Conservation (phyloP, 2,113 vertebrate species). For the Solea senegalensis region DNA sequence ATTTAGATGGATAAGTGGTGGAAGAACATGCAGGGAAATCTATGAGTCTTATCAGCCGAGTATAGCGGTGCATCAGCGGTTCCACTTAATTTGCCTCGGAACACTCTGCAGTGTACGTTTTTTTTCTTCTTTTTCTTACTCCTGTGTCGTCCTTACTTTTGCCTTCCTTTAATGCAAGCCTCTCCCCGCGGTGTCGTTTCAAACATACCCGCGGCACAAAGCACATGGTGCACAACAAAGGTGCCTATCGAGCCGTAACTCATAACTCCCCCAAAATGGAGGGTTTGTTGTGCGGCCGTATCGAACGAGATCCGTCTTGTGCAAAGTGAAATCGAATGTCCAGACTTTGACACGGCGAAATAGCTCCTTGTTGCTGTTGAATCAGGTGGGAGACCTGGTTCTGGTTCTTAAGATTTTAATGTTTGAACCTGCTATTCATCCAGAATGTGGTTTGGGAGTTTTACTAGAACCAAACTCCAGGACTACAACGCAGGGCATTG, state of each 20-base stretch:
- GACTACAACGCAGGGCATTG: no score
- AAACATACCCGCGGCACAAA: slow-evolving; percentile 16
- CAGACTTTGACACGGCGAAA: slow-evolving; percentile 7
- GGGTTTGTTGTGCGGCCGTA: not conserved
- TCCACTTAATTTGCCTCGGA: not conserved
- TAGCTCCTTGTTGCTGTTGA: not conserved
- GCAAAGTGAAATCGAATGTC: slow-evolving; percentile 26
- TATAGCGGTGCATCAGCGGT: not conserved
- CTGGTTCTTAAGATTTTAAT: not conserved
- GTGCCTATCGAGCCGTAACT: slow-evolving; percentile 30
- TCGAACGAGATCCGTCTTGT: slow-evolving; percentile 5
- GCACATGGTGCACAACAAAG: slow-evolving; percentile 32
- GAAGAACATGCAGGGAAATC: not conserved
- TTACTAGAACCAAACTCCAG: no score
- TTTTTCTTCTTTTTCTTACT: no score
- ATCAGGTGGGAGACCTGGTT: no score
- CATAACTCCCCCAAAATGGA: slow-evolving; percentile 4
- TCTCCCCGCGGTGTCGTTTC: not conserved
- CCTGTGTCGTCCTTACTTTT: not conserved
- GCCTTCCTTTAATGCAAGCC: not conserved
- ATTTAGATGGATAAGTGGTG: not conserved
- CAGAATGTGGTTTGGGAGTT: not conserved
- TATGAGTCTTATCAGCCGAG: not conserved
- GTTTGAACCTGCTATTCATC: not conserved
- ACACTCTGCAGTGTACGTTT: no score